A percentile compares a stretch with the other conserved stretches of the same genome.
These are phyloP conservation scores for Mirza zaza DNA, from an alignment of 2,113 vertebrate genomes.

Conservation along the genomic window DNA sequence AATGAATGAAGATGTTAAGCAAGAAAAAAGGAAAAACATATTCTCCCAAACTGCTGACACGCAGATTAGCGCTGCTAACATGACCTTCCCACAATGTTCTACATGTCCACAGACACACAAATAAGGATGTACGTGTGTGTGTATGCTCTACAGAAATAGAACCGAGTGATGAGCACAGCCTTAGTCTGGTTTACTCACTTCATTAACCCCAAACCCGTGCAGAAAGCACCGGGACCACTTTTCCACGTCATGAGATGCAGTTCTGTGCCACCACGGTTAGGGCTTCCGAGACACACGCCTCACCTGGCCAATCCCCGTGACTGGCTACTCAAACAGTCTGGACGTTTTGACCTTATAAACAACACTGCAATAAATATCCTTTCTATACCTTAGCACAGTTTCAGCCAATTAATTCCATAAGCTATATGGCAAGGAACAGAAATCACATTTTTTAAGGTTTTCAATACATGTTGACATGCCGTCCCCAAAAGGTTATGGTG, in stretches of 20 bases:
- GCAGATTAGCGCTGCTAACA: fast-evolving
- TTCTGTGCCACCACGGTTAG: neutral
- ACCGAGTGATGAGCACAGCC: fast-evolving
- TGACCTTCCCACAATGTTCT: fast-evolving
- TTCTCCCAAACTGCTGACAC: fast-evolving
- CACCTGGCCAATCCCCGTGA: neutral
- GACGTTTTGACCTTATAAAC: neutral
- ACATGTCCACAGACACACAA: too few relatives aligned
- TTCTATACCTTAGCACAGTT: neutral
- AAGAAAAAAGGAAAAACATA: neutral
- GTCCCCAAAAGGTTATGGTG: neutral
- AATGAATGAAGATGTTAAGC: neutral
- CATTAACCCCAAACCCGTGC: neutral
- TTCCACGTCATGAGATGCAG: fast-evolving
- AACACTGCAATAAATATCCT: neutral
- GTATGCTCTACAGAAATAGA: neutral
- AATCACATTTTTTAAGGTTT: neutral
- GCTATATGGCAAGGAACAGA: neutral
- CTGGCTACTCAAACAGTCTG: neutral
- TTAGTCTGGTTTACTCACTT: fast-evolving
- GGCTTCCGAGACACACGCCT: neutral
- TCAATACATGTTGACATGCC: neutral
- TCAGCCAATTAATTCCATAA: neutral
- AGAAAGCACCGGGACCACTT: neutral
- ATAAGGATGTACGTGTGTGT: fast-evolving